Base-by-base conservation (phyloP, 2,888 invertebrate species). In the Peribatodes rhomboidaria region DNA sequence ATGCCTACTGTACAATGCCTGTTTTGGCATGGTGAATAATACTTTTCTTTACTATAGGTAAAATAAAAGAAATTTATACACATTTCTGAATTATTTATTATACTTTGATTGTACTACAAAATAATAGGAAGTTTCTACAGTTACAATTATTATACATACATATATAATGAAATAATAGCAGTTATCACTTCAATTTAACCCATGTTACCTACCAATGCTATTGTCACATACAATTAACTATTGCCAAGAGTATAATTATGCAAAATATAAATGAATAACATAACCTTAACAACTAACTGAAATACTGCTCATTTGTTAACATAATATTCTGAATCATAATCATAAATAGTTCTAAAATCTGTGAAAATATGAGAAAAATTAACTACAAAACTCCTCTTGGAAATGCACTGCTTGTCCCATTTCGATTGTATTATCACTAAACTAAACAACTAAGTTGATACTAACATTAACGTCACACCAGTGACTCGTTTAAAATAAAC, bases 101-200 rank as follows among this genome's bases (percentile, higher is more conserved):
- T 90, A 90, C 80, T 88, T 89, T 86, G 88, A 92, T 93, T 93
- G 91, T 93, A 92, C 93, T 93, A 93, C 92, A 93, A 93, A 93
- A 92, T 93, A 92, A 93, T 93, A 93, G 92, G 92, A 93, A 92
- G 89, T 86, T 92, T 92, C 92, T 93, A 93, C 92, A 91, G 84
- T 89, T 91, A 91, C 84, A 86, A 86, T 89, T 84, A 88, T 89
- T 91, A 87, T 91, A 92, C 90, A 87, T 91, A 92, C 90, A 92
- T 89, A 91, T 89, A 91, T 90, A 89, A 86, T 84, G 81, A 90
- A 90, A 88, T 86, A 87, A 87, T 81, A 86, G 86, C 85, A 87
- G 85, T 87, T 83, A 82, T 82, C 85, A 79, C 75, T 82, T 72
- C 69, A 67, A 79, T 83, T 79, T 83, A 82, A 83, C 81, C 75